These are phyloP conservation scores for Podotricha telesiphe DNA, from an alignment of 2,888 invertebrate species.

Conservation along the genomic window DNA sequence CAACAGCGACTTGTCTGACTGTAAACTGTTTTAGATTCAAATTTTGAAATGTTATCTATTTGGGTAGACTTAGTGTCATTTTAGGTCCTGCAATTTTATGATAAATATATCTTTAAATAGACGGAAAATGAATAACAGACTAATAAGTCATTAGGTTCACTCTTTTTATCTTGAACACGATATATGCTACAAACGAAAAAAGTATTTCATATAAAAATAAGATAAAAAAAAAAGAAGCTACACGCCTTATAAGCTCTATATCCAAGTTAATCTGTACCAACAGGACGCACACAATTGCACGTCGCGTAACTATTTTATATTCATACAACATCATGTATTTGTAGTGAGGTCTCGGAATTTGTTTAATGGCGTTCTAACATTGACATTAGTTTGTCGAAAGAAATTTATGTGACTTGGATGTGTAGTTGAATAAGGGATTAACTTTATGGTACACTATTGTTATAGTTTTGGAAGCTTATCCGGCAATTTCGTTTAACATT, in stretches of 20 bases:
- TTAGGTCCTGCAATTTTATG: no score
- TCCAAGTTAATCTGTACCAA: conserved; percentile 42
- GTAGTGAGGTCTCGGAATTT: conserved; percentile 73
- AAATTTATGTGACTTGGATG: conserved; percentile 81
- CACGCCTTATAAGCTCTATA: conserved; percentile 21
- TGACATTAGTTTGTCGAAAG: conserved; percentile 83
- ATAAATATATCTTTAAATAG: no score
- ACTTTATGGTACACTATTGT: conserved; percentile 68
- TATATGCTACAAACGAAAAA: not conserved
- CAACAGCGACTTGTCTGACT: no score
- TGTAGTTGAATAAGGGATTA: conserved; percentile 81
- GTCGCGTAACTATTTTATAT: conserved; percentile 49
- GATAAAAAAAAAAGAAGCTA: not conserved
- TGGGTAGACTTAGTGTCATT: no score
- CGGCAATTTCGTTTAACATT: conserved; percentile 45
- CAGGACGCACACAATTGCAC: conserved; percentile 51
- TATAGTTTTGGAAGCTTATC: conserved; percentile 49
- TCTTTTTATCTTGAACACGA: no score
- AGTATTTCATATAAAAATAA: not conserved
- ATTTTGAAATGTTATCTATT: no score
- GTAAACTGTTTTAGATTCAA: no score
- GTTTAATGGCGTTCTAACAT: conserved; percentile 83
- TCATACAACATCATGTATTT: conserved; percentile 48
- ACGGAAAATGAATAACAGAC: no score
- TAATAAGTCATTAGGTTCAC: no score